Conservation (phyloP, 2,113 vertebrate species). For the Peromyscus maniculatus region DNA sequence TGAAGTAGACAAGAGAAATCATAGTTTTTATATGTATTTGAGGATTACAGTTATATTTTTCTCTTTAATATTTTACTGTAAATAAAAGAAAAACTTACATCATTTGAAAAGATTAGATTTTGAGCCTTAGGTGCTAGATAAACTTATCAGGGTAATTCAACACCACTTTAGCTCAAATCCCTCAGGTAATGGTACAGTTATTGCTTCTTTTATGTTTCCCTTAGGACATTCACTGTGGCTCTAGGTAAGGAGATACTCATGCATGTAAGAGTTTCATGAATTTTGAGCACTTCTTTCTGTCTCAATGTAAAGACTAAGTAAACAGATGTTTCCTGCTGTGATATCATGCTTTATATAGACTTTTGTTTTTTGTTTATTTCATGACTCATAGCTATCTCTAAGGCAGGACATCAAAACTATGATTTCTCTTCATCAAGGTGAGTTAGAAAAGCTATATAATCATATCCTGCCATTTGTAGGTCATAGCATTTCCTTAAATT, state of each 20-base stretch:
- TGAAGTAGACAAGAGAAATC: background rate
- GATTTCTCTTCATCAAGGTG: background rate
- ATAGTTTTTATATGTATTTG: background rate
- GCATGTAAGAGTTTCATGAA: background rate
- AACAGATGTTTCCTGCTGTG: background rate
- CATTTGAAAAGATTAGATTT: background rate
- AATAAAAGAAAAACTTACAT: background rate
- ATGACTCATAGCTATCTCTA: background rate
- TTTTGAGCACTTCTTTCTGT: background rate
- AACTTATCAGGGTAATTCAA: background rate
- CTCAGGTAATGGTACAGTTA: background rate
- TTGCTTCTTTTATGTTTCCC: background rate
- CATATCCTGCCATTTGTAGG: background rate
- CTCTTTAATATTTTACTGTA: background rate
- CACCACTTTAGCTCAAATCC: background rate
- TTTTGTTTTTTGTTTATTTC: background rate
- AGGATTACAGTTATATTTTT: background rate
- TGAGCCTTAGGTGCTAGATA: background rate
- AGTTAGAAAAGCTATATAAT: background rate
- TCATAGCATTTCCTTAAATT: background rate
- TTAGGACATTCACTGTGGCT: background rate
- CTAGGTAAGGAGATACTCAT: background rate
- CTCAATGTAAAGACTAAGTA: background rate
- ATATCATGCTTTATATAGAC: background rate
- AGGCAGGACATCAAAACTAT: background rate